Conservation (phyloP, 2,888 invertebrate species). For the Caenorhabditis angaria region DNA sequence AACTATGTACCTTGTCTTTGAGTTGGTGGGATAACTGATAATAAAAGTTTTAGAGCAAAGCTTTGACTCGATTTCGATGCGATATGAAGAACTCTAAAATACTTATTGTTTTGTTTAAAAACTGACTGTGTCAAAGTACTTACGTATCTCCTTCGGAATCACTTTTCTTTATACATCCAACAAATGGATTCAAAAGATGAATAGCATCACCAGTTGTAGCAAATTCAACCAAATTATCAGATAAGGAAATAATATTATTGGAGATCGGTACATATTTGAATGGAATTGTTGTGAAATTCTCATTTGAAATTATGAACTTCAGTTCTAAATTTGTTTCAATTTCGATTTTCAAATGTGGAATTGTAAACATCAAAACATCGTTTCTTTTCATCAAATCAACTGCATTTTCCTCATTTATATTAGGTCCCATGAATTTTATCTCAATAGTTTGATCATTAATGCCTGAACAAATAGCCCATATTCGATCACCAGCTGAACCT, state of each 20-base stretch:
- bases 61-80: conserved; percentile 58
- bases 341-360: conserved; percentile 30
- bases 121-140: conserved; percentile 1
- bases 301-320: conserved; percentile 21
- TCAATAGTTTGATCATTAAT: conserved; percentile 13
- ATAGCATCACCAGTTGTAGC: conserved; percentile 49
- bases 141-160: conserved; percentile 48
- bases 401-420: conserved; percentile 19
- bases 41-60: conserved; percentile 68
- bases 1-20: conserved; percentile 34
- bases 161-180: conserved; percentile 27
- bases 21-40: conserved; percentile 48
- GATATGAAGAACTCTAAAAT: conserved; percentile 59
- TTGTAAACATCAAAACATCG: conserved; percentile 37
- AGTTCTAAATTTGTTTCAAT: conserved; percentile 21
- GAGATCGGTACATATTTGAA: conserved; percentile 38
- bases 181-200: conserved; percentile 42
- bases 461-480: conserved; percentile 38
- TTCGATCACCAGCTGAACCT: conserved; percentile 44
- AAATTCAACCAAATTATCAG: conserved; percentile 47
- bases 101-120: not conserved
- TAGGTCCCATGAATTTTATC: conserved; percentile 28
- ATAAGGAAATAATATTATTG: conserved; percentile 5
- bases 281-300: conserved; percentile 36
- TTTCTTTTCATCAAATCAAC: conserved; percentile 23